These are phyloP conservation scores for Lemur catta DNA, from an alignment of 2,797 vertebrate genomes.

Conservation along the genomic window DNA sequence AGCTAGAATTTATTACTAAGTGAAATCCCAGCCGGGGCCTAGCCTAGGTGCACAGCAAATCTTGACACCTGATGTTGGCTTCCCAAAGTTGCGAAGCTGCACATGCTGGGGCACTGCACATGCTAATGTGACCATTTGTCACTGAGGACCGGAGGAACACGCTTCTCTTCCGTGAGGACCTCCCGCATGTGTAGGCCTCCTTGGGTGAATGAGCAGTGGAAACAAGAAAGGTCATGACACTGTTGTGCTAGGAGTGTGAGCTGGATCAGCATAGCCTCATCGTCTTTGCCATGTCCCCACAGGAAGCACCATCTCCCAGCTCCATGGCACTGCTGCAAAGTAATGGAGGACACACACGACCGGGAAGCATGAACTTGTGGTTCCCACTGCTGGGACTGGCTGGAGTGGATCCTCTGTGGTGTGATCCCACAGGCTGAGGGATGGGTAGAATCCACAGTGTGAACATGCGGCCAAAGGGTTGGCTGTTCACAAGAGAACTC, in stretches of 20 bases:
- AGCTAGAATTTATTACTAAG: neutral
- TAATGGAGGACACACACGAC: neutral
- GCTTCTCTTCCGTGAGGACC: neutral
- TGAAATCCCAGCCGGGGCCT: neutral
- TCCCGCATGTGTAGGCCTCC: neutral
- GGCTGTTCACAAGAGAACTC: neutral
- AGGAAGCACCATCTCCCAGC: neutral
- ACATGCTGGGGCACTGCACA: no score
- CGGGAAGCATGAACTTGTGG: neutral
- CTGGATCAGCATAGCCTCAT: neutral
- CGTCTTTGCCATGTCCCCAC: accelerated
- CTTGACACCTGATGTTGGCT: neutral
- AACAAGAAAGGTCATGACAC: neutral
- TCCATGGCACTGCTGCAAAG: neutral
- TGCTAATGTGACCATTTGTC: neutral
- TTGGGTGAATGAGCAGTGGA: neutral
- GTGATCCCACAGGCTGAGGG: neutral
- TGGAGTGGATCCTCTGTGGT: neutral
- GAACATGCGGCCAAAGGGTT: neutral
- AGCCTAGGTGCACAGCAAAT: neutral
- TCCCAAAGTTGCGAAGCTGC: neutral
- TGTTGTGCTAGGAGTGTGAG: neutral
- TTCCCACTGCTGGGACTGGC: neutral
- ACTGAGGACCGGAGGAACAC: neutral
- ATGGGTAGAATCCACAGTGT: neutral